Evolutionary conservation across 2,888 invertebrate genomes (phyloP).

Genomic region (Erynnis tages): DNA sequence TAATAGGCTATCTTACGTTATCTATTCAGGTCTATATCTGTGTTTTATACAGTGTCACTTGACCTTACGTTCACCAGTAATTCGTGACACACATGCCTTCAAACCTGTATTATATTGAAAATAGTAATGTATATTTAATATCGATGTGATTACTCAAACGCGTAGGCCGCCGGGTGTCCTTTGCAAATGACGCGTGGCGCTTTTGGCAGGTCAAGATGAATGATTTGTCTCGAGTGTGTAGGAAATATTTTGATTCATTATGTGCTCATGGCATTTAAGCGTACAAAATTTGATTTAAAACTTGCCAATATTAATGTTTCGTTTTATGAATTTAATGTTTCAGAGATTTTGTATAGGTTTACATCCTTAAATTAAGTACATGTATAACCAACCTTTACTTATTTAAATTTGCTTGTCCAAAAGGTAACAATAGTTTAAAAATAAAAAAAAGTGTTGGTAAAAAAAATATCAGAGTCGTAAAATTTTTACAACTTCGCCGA

Average conservation of each 20-base stretch:
- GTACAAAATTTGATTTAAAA: too few species aligned
- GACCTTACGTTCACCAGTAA: conserved; percentile 63
- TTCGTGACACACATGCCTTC: conserved; percentile 25
- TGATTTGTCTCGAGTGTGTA: background rate
- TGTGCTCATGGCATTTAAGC: too few species aligned
- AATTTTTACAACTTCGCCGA: background rate
- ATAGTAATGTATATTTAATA: conserved; percentile 25
- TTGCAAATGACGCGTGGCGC: background rate
- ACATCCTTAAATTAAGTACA: too few species aligned
- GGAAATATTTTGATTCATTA: background rate
- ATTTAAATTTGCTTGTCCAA: background rate
- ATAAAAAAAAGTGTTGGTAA: too few species aligned
- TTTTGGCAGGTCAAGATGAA: background rate
- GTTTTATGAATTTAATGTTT: too few species aligned
- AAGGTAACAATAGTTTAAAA: too few species aligned
- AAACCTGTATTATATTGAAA: conserved; percentile 27
- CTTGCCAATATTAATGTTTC: too few species aligned
- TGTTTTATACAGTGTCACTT: conserved; percentile 38
- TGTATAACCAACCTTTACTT: too few species aligned
- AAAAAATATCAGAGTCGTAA: background rate
- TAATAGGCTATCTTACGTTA: too few species aligned
- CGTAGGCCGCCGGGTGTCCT: conserved; percentile 11
- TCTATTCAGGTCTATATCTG: too few species aligned
- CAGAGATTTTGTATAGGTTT: too few species aligned
- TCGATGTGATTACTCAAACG: conserved; percentile 5